A percentile compares a stretch with the other conserved stretches of the same genome.
Evolutionary conservation across 92 coral and sea anemone genomes (phyloP).

Genomic region (Phenganax marumi): DNA sequence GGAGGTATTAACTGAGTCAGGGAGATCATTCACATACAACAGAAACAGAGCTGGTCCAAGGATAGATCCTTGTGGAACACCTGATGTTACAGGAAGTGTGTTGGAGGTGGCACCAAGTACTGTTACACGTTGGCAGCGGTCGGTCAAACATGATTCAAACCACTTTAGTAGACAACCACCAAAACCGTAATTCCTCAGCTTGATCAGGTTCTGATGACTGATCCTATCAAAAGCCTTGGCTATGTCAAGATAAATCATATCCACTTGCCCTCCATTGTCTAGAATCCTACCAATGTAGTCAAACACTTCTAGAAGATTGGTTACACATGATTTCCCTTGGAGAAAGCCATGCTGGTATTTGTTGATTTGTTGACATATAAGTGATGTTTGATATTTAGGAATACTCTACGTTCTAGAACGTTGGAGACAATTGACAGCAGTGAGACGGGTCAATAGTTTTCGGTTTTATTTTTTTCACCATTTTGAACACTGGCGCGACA

Average conservation of each 20-base stretch:
- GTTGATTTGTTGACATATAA: not conserved
- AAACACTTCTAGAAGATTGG: no score
- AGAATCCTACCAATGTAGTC: not conserved
- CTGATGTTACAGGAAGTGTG: not conserved
- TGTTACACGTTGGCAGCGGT: not conserved
- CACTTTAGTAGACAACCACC: not conserved
- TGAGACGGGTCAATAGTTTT: not conserved
- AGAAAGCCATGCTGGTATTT: not conserved
- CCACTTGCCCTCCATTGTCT: constrained; percentile 41
- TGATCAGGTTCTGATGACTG: constrained; percentile 46
- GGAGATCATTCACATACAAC: not conserved
- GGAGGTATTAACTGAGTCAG: not conserved
- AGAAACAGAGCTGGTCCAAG: not conserved
- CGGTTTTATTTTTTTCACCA: not conserved
- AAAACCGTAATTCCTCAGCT: no score
- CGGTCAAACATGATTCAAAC: not conserved
- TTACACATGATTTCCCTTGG: no score
- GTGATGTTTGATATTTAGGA: not conserved
- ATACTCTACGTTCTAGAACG: not conserved
- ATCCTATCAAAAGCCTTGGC: constrained; percentile 50
- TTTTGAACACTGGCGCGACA: not conserved
- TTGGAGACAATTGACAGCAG: not conserved
- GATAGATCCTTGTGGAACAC: not conserved
- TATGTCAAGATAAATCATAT: constrained; percentile 49
- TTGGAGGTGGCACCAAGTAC: not conserved